Conservation (phyloP, 1,140 invertebrate genomes). For the Diabrotica undecimpunctata region DNA sequence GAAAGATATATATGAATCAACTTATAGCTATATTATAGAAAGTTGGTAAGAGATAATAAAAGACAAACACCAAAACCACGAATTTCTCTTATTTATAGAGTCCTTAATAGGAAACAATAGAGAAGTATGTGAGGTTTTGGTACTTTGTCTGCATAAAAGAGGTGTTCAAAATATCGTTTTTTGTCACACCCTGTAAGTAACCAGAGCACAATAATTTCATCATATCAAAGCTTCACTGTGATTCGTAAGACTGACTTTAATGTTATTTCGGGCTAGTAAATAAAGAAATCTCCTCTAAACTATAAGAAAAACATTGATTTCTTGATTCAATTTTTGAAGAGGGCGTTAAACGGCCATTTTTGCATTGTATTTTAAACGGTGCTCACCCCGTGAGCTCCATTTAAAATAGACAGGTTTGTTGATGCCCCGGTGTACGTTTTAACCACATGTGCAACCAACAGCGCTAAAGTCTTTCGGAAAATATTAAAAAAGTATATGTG, state of each 20-base stretch:
- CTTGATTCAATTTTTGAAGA: no score
- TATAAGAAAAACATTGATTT: constrained; percentile 16
- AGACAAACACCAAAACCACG: no score
- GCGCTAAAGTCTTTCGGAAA: constrained; percentile 34
- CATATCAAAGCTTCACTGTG: constrained; percentile 52
- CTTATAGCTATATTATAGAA: no score
- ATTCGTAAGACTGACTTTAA: constrained; percentile 50
- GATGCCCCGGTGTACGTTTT: no score
- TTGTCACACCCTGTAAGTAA: constrained; percentile 21
- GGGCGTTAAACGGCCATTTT: background rate
- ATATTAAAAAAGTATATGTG: constrained; percentile 36
- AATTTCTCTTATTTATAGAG: no score
- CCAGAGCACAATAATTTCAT: constrained; percentile 50
- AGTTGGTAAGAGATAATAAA: no score
- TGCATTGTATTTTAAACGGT: constrained; percentile 4
- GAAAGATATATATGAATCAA: no score
- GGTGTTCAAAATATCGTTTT: constrained; percentile 11
- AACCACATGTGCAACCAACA: constrained; percentile 26
- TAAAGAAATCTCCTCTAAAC: constrained; percentile 31
- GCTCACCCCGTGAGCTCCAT: background rate
- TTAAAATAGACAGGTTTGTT: no score
- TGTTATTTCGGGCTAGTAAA: constrained; percentile 47
- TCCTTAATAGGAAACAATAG: no score
- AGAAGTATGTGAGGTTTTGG: no score
- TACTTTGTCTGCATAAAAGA: no score